Conservation (phyloP, 2,888 invertebrate species). For the Formica aserva region DNA sequence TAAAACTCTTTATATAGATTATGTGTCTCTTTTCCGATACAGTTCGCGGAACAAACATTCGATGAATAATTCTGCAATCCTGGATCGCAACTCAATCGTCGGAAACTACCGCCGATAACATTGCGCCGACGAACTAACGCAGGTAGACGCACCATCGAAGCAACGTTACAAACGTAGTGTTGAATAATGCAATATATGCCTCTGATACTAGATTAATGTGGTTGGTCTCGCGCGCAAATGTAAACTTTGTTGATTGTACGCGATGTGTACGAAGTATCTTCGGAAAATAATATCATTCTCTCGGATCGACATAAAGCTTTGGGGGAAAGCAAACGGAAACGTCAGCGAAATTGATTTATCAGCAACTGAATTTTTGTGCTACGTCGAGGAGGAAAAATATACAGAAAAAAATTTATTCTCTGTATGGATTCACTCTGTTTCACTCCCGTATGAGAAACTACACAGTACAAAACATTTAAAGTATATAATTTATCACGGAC, state of each 20-base stretch:
- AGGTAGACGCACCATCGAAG: conserved; percentile 70
- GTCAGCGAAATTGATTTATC: not conserved
- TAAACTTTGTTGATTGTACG: conserved; percentile 50
- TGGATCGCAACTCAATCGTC: conserved; percentile 27
- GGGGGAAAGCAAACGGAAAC: not conserved
- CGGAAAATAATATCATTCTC: conserved; percentile 27
- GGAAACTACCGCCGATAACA: conserved; percentile 32
- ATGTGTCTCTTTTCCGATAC: not conserved
- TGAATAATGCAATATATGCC: conserved; percentile 81
- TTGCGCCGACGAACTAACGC: conserved; percentile 58
- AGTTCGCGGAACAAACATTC: conserved; percentile 1
- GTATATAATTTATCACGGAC: not conserved
- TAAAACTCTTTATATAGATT: conserved; percentile 10
- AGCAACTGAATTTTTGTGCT: not conserved
- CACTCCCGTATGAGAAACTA: not conserved
- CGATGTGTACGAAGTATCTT: conserved; percentile 37
- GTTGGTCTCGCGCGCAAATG: conserved; percentile 43
- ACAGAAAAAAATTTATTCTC: not conserved
- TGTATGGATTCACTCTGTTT: not conserved
- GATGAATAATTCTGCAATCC: conserved; percentile 39
- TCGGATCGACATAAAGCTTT: not conserved
- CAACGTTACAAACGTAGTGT: conserved; percentile 73
- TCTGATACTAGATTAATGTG: conserved; percentile 71
- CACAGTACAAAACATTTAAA: not conserved
- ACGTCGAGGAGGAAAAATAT: not conserved